Base-by-base conservation (phyloP, 2,888 invertebrate species). In the Cephus nigrinus region DNA sequence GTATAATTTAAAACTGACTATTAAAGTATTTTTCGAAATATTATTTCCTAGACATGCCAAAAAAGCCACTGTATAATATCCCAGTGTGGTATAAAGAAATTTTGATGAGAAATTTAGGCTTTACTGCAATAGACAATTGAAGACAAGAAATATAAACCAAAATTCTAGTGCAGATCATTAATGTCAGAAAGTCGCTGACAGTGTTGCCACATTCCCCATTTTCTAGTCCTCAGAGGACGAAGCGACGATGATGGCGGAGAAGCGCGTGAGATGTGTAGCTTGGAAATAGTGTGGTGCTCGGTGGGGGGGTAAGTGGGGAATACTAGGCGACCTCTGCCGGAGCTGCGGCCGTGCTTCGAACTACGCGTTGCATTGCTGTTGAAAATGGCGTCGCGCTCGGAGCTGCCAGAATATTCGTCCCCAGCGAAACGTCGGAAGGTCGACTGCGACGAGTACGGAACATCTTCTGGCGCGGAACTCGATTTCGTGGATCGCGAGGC, bases 381-480 rank as follows among this genome's bases (percentile, higher is more conserved):
- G 88, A 92, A 92, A 89, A 92, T 92, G 92, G 92, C 92, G 92
- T 91, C 91, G 85, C 85, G 89, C 84, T 86, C 90, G 87, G 91
- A 92, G 88, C 87, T 90, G 85, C 88, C 87, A 86, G 90, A 91
- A 85, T 90, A 90, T 89, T 90, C 90, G 85, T 91, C 91, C 85
- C 89, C 90, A 86, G 89, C 88, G 78, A 92, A 91, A 88, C 90
- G 91, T 84, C 87, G 91, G 82, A 91, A 90, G 86, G 84, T 91
- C 81, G 91, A 91, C 80, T 84, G 85, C 77, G 85, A 87, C 84
- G 84, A 79, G 75, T 87, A 86, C 82, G 84, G 78, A 76, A 78
- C 83, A 76, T 83, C 85, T 73, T 82, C 81, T 75, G 79, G 76
- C 73, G 82, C 82, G 79, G 85, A 87, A 84, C 83, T 86, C 75